These are phyloP conservation scores for Boleophthalmus pectinirostris DNA, from an alignment of 2,113 vertebrate species.

Conservation along the genomic window DNA sequence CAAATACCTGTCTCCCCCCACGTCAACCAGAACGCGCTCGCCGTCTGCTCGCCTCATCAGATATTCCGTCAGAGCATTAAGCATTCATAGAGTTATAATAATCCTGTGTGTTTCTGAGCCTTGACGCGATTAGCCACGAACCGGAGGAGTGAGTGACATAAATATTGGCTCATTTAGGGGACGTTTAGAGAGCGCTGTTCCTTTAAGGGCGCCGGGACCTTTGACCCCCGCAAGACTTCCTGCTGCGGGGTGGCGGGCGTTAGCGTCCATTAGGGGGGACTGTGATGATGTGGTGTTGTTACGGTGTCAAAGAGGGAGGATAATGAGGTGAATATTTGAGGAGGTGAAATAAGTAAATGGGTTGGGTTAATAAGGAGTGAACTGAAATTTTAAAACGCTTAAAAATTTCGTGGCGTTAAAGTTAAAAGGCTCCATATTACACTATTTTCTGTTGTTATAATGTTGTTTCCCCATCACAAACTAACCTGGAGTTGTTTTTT, in stretches of 20 bases:
- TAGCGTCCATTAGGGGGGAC: neutral
- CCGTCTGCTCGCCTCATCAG: neutral
- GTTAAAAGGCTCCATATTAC: no score
- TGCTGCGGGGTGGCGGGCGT: neutral
- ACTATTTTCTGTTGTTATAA: no score
- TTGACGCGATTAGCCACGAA: slow-evolving; percentile 6
- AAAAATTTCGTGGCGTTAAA: neutral
- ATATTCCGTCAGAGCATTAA: slow-evolving; percentile 1
- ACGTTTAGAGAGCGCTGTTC: slow-evolving; percentile 1
- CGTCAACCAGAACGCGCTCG: neutral
- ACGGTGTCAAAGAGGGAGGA: neutral
- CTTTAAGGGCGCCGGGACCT: slow-evolving; percentile 1
- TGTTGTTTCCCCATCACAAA: no score
- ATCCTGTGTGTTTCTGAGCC: neutral
- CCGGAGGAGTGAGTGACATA: slow-evolving; percentile 4
- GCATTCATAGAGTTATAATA: slow-evolving; percentile 8
- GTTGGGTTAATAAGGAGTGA: neutral
- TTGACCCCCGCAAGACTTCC: neutral
- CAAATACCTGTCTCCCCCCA: neutral
- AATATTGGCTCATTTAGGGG: slow-evolving; percentile 5
- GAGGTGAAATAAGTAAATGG: neutral
- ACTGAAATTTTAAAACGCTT: neutral
- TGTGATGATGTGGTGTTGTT: neutral
- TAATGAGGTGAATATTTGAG: neutral
- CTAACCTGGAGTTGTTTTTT: no score